Evolutionary conservation across 2,797 vertebrate species (phyloP).

Genomic region (Megalops cyprinoides): DNA sequence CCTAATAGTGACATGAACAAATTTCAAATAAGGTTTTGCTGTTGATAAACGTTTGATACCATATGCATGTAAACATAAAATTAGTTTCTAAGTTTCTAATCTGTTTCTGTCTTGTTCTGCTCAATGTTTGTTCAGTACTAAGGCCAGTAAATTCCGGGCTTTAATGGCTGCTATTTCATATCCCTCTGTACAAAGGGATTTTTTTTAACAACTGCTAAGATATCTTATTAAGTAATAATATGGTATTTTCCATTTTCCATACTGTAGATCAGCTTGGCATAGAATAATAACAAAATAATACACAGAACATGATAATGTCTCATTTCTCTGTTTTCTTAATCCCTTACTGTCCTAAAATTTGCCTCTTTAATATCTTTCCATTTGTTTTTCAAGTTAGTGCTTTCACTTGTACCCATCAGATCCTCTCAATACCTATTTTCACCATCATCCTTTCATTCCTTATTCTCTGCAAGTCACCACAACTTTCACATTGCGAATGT

Average conservation of each 20-base stretch:
- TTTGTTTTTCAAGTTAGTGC: background rate
- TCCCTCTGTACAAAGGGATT: background rate
- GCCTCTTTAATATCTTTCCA: background rate
- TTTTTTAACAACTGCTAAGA: background rate
- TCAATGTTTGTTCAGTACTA: no score
- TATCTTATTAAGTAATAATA: no score
- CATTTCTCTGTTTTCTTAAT: background rate
- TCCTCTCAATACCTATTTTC: background rate
- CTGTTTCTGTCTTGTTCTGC: no score
- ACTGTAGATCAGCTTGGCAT: background rate
- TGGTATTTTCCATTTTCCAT: background rate
- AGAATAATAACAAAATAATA: conserved; percentile 1
- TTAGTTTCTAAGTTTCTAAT: no score
- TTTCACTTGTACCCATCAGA: background rate
- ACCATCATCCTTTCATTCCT: background rate
- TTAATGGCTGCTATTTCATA: no score
- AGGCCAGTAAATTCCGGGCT: no score
- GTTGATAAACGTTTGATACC: conserved; percentile 5
- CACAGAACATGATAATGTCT: background rate
- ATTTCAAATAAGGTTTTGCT: no score
- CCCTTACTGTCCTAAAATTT: background rate
- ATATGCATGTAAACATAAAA: no score
- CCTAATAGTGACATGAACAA: background rate
- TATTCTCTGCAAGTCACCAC: background rate
- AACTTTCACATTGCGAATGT: background rate